Evolutionary conservation across 2,888 invertebrate genomes (phyloP), one percentile per base, ranked within the genome.

Genomic region (Masnerella sp.): DNA sequence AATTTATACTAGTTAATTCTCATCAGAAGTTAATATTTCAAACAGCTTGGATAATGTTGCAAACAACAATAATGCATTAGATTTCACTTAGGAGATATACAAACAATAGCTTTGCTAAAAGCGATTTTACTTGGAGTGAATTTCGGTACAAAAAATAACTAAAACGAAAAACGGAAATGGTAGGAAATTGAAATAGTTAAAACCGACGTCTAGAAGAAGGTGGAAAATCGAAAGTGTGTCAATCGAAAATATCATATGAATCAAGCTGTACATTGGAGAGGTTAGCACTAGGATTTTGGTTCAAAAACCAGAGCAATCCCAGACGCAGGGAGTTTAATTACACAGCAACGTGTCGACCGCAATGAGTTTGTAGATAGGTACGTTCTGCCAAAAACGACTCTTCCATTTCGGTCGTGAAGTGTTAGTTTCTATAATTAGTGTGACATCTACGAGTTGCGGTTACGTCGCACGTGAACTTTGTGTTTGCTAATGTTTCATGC

Each of bases 251-350:
- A 54, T 62, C 30, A 28, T 51, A 58, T 62, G 67, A 68, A 68
- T 61, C 67, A 54, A 56, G 51, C 36, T 64, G 20, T 36, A 49
- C 47, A 54, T 40, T 45, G 47, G 45, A 45, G 43, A 67, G 71
- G 71, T 75, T 71, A 61, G 42, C 62, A 75, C 64, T 68, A 75
- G 67, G 71, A 75, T 64, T 71, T 68, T 59, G 52, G 42, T 51
- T 51, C 64, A 67, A 65, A 72, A 75, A 64, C 71, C 71, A 72
- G 75, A 72, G 71, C 72, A 72, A 75, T 75, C 77, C 74, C 78
- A 69, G 74, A 72, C 77, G 71, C 77, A 72, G 78, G 76, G 82
- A 84, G 83, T 84, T 84, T 83, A 84, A 83, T 84, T 84, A 84
- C 81, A 79, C 74, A 78, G 76, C 79, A 79, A 77, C 79, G 79